Conservation (phyloP, 1,140 invertebrate species). For the Drosophila rufa region DNA sequence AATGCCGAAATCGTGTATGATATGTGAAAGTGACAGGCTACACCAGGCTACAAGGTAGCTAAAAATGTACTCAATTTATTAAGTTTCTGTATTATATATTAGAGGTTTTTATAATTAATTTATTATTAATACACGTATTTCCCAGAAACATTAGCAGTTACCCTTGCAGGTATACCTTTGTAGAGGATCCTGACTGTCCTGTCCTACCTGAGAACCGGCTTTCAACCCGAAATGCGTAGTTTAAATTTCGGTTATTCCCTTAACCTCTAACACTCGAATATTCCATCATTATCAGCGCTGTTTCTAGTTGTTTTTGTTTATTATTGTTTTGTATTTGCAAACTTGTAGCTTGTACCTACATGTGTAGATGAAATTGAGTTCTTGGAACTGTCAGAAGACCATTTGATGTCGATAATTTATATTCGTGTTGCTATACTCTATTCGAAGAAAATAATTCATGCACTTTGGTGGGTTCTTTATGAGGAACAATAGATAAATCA, state of each 20-base stretch:
- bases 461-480: background rate
- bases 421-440: slow-evolving; percentile 1
- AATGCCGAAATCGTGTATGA: slow-evolving; percentile 53
- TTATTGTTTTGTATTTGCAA: slow-evolving; percentile 36
- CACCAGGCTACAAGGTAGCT: slow-evolving; percentile 31
- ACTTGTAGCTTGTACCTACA: slow-evolving; percentile 26
- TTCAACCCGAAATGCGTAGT: slow-evolving; percentile 15
- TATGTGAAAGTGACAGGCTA: slow-evolving; percentile 67
- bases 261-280: slow-evolving; percentile 25
- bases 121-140: background rate
- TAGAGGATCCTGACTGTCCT: background rate
- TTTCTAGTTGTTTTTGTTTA: slow-evolving; percentile 34
- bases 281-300: slow-evolving; percentile 38
- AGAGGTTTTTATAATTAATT: background rate
- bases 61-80: background rate
- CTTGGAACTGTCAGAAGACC: slow-evolving; percentile 50
- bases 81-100: too few relatives aligned
- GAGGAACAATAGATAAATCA: background rate
- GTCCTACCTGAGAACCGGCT: slow-evolving; percentile 22
- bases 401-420: slow-evolving; percentile 1
- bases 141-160: background rate
- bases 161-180: background rate
- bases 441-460: background rate
- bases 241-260: slow-evolving; percentile 32
- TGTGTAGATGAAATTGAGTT: slow-evolving; percentile 40